Percentiles rank a stretch among this genome's conserved stretches.
Conservation (phyloP, 2,888 invertebrate species). For the Phyllotreta cruciferae region DNA sequence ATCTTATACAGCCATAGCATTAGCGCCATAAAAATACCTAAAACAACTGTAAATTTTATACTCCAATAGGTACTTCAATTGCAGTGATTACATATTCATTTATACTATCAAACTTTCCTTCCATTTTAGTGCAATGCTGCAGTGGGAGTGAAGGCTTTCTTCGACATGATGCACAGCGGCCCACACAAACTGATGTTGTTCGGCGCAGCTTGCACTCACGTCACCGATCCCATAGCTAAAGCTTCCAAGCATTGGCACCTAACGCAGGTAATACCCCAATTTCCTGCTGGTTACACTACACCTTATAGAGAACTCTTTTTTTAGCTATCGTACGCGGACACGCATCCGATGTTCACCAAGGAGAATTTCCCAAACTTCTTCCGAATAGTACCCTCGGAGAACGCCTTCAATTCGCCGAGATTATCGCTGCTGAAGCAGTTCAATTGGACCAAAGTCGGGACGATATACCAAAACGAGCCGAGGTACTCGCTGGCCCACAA, state of each 20-base stretch:
- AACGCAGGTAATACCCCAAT: conserved; percentile 73
- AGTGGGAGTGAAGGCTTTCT: conserved; percentile 93
- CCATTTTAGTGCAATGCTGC: conserved; percentile 90
- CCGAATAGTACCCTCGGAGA: conserved; percentile 95
- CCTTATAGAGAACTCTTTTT: conserved; percentile 42
- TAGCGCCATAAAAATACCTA: no score
- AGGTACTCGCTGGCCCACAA: conserved; percentile 78
- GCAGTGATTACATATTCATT: background rate
- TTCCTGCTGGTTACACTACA: conserved; percentile 1
- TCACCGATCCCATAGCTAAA: conserved; percentile 96
- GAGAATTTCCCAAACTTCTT: conserved; percentile 96
- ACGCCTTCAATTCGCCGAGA: conserved; percentile 93
- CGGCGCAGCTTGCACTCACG: conserved; percentile 95
- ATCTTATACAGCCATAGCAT: no score
- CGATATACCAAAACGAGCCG: conserved; percentile 95
- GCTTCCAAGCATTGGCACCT: conserved; percentile 97
- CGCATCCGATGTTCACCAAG: conserved; percentile 95
- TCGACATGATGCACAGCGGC: conserved; percentile 95
- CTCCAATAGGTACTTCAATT: background rate
- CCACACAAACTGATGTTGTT: conserved; percentile 94
- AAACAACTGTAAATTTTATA: no score
- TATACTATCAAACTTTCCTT: no score
- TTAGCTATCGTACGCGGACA: conserved; percentile 95
- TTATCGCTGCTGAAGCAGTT: conserved; percentile 86
- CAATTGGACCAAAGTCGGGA: conserved; percentile 98